Base-by-base conservation (phyloP, 2,888 invertebrate genomes). In the Acronicta aceris region DNA sequence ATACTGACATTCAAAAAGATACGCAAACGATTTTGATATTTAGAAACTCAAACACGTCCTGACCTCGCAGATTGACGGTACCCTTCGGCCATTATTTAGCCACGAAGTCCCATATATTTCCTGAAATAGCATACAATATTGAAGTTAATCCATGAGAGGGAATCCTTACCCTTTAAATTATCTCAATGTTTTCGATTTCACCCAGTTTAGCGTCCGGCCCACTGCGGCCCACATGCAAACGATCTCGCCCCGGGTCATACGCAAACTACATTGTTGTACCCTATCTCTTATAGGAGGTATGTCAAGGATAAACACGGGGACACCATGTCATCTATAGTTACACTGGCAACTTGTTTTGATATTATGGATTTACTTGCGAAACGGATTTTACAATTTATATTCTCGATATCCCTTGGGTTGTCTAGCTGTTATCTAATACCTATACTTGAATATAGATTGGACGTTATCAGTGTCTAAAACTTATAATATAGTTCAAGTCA, bases 81-180 rank as follows among this genome's bases (percentile, higher is more conserved):
- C 38, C 38, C 33, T 33, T 7, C 38, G n/a, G n/a, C 7, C n/a
- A 38, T 6, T 38, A 38, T 38, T 38, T n/a, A 38, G 38, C 38
- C 38, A n/a, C 38, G 12, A 38, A 13, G n/a, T 38, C n/a, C 38
- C n/a, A 6, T 38, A 38, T 38, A 38, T 33, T 33, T 38, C 38
- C 38, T 38, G 38, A 38, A 38, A 38, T n/a, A 38, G 38, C 38
- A 38, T 38, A 38, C 38, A 38, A n/a, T 38, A 38, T 38, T 38
- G 38, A 38, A n/a, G n/a, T 38, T 33, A 33, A 33, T 33, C 33
- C 33, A 12, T 33, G 33, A 33, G 33, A 38, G n/a, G n/a, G 38
- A 38, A n/a, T n/a, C n/a, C 38, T n/a, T n/a, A 38, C 33, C 33
- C 33, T 33, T n/a, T 38, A 38, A 38, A 38, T 38, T 38, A 38